phyloP scores from a whole-genome alignment of 2,888 invertebrate species.

The Carterocephalus palaemon region DNA sequence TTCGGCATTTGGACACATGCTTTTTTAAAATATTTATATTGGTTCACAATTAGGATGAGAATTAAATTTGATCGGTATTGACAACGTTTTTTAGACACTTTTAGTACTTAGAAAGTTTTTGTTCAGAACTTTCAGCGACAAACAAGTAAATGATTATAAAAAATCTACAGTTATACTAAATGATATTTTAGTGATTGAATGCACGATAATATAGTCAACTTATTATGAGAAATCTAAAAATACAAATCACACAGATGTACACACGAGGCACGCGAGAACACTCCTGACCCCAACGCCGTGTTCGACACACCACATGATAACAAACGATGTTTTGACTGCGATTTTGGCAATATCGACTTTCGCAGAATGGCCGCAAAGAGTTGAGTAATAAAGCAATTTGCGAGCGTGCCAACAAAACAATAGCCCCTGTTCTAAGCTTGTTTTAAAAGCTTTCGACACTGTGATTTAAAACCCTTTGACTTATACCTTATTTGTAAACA shows the following conservation, averaged over 20 bases:
- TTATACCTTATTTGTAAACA: slow-evolving; percentile 76
- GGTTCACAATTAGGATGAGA: too few species aligned
- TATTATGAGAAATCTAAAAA: slow-evolving; percentile 30
- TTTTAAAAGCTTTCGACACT: slow-evolving; percentile 77
- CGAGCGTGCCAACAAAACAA: slow-evolving; percentile 73
- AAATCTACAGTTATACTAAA: too few species aligned
- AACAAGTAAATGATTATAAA: too few species aligned
- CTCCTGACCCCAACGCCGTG: slow-evolving; percentile 14
- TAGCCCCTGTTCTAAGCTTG: slow-evolving; percentile 70
- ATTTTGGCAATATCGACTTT: slow-evolving; percentile 72
- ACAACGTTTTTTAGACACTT: too few species aligned
- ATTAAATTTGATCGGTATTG: too few species aligned
- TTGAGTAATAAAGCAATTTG: slow-evolving; percentile 76
- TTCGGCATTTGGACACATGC: slow-evolving; percentile 28
- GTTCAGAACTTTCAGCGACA: too few species aligned
- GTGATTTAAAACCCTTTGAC: slow-evolving; percentile 78
- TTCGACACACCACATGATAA: slow-evolving; percentile 48
- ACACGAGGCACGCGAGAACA: slow-evolving; percentile 8
- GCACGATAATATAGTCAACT: too few species aligned
- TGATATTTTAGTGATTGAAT: too few species aligned
- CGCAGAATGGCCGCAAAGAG: slow-evolving; percentile 56
- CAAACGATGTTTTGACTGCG: slow-evolving; percentile 70
- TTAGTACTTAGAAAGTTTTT: too few species aligned
- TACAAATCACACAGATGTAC: slow-evolving; percentile 25
- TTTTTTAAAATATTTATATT: too few species aligned